These are phyloP conservation scores for Myotis findleyi DNA, from an alignment of 2,797 vertebrate species.

Conservation along the genomic window DNA sequence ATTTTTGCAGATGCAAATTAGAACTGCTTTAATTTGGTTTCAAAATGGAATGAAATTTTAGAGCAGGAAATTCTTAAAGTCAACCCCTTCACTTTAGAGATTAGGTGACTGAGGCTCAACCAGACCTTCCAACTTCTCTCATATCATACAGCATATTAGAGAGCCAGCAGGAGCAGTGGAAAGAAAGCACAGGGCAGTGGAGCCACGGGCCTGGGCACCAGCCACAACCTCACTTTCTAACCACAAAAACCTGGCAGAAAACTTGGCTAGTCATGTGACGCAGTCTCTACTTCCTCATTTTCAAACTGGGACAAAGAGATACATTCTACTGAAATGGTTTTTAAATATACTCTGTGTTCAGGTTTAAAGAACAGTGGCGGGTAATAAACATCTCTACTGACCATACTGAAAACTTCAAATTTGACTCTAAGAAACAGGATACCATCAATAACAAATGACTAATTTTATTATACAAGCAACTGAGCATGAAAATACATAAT, in stretches of 20 bases:
- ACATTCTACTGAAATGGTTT: not conserved
- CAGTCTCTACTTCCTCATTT: not conserved
- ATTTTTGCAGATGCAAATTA: not conserved
- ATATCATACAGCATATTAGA: too few species aligned
- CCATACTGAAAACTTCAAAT: not conserved
- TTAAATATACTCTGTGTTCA: not conserved
- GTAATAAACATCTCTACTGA: not conserved
- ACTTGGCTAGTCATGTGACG: rapidly evolving
- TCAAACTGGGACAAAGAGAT: not conserved
- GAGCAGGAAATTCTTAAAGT: not conserved
- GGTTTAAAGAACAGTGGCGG: not conserved
- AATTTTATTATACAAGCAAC: not conserved
- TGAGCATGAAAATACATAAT: not conserved
- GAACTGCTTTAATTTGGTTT: not conserved
- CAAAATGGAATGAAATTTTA: not conserved
- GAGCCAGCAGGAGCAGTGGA: not conserved
- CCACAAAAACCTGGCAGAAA: rapidly evolving
- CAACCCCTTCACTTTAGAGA: not conserved
- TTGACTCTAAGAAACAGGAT: not conserved
- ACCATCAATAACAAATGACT: not conserved
- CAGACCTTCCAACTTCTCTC: not conserved
- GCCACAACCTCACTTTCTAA: not conserved
- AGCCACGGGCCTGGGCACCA: not conserved
- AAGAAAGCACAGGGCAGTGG: rapidly evolving
- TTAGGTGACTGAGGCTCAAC: not conserved